These are phyloP conservation scores for Philaenus spumarius DNA, from an alignment of 1,140 invertebrate species.

Conservation along the genomic window DNA sequence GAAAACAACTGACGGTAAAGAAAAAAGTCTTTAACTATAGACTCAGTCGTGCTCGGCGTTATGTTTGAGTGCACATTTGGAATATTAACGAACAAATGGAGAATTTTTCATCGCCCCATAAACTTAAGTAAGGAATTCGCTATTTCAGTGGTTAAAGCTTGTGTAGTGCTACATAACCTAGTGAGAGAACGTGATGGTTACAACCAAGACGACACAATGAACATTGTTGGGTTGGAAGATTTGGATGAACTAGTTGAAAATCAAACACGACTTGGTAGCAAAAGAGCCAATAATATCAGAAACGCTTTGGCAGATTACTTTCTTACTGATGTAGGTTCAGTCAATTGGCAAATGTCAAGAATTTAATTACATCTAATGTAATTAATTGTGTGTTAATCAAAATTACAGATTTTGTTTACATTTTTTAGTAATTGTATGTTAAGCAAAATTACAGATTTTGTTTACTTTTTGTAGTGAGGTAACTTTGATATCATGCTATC, in stretches of 20 bases:
- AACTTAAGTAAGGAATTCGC: conserved; percentile 23
- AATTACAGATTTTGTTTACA: too few relatives aligned
- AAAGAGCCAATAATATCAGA: conserved; percentile 6
- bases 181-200: conserved; percentile 17
- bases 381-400: too few relatives aligned
- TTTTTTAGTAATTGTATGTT: too few relatives aligned
- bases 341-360: conserved; percentile 14
- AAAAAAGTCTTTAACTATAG: too few relatives aligned
- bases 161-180: conserved; percentile 20
- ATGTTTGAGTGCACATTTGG: conserved; percentile 34
- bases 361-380: neutral
- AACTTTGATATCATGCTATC: too few relatives aligned
- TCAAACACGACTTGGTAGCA: conserved; percentile 4
- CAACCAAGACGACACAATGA: conserved; percentile 18
- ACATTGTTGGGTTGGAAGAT: conserved; percentile 21
- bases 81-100: conserved; percentile 34
- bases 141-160: conserved; percentile 27
- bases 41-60: conserved; percentile 25
- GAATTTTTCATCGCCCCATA: conserved; percentile 32
- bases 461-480: too few relatives aligned
- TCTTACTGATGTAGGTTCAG: conserved; percentile 16
- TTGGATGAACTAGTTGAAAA: conserved; percentile 1
- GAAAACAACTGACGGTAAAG: too few relatives aligned
- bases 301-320: conserved; percentile 15
- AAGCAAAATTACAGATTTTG: too few relatives aligned